phyloP scores from a whole-genome alignment of 1,140 invertebrate species.

The Amphibalanus amphitrite region DNA sequence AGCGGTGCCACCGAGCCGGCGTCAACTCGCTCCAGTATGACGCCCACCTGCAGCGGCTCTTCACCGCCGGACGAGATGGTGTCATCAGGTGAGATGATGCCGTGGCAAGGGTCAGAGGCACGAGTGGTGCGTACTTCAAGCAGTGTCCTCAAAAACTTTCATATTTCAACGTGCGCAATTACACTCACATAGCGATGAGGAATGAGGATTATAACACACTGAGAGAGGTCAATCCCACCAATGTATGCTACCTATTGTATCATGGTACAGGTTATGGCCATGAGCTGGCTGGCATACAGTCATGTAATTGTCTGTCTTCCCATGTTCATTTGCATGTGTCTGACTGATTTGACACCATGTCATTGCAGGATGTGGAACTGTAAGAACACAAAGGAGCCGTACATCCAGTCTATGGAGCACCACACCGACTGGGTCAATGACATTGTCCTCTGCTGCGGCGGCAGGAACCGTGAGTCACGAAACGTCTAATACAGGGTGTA shows the following conservation, averaged over 20 bases:
- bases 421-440: slow-evolving; percentile 99
- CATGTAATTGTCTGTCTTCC: not conserved
- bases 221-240: no score
- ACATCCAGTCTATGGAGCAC: slow-evolving; percentile 85
- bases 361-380: slow-evolving; percentile 68
- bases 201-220: no score
- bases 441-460: slow-evolving; percentile 90
- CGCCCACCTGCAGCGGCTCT: slow-evolving; percentile 64
- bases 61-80: slow-evolving; percentile 94
- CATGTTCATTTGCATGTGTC: not conserved
- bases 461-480: slow-evolving; percentile 75
- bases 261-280: no score
- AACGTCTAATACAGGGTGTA: no score
- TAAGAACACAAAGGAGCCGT: slow-evolving; percentile 50
- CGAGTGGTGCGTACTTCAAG: no score
- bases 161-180: no score
- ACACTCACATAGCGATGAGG: no score
- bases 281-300: no score
- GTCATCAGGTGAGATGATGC: slow-evolving; percentile 54
- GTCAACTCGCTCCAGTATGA: slow-evolving; percentile 93
- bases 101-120: no score
- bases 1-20: slow-evolving; percentile 81
- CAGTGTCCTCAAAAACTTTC: no score
- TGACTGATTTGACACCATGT: not conserved
- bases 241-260: no score